Conservation (phyloP, 2,113 vertebrate species). For the Ibidorhyncha struthersii region DNA sequence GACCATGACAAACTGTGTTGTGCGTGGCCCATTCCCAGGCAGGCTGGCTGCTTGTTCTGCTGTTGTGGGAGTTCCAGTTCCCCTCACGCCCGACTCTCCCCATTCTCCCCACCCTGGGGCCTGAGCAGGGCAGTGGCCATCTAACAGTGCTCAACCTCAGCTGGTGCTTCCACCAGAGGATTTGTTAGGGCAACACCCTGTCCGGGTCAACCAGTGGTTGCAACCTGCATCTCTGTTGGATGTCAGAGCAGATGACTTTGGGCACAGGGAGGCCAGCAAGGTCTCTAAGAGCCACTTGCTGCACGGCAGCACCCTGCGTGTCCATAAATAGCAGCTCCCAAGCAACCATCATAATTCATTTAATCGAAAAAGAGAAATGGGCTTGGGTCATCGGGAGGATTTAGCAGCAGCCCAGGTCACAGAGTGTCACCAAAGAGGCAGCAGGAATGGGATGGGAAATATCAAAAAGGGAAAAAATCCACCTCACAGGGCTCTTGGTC, state of each 20-base stretch:
- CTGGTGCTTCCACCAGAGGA: background rate
- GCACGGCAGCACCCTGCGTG: rapidly evolving
- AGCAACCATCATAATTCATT: background rate
- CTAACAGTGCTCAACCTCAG: too few species aligned
- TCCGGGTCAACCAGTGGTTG: background rate
- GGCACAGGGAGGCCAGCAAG: background rate
- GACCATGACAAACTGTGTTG: background rate
- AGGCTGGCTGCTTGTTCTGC: background rate
- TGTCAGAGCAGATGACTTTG: background rate
- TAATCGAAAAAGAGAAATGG: background rate
- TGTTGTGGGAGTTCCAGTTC: background rate
- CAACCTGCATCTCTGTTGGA: background rate
- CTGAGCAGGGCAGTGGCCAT: background rate
- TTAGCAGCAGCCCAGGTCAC: background rate
- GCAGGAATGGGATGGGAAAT: background rate
- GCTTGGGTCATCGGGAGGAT: background rate
- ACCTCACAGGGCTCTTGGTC: background rate
- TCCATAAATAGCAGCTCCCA: background rate
- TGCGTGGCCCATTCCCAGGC: background rate
- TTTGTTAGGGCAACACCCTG: background rate
- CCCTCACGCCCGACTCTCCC: background rate
- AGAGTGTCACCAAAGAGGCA: background rate
- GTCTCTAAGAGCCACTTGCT: background rate
- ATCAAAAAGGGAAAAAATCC: background rate
- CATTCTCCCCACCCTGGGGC: background rate